Conservation (phyloP, 2,888 invertebrate species). For the Parochlus steinenii region DNA sequence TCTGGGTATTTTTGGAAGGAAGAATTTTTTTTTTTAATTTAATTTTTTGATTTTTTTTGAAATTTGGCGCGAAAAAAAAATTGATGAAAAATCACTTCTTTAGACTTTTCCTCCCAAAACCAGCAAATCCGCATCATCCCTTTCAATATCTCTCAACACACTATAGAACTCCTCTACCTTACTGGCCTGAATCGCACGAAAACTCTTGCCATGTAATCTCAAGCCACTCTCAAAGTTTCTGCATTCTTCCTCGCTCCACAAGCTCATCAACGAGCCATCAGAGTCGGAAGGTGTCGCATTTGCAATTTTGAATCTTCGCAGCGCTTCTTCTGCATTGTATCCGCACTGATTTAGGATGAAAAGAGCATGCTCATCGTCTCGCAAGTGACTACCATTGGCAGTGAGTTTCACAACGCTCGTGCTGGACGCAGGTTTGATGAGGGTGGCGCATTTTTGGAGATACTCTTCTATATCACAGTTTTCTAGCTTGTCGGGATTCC, state of each 20-base stretch:
- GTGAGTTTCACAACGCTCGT: conserved; percentile 27
- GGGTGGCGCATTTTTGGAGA: conserved; percentile 34
- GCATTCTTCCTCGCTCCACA: conserved; percentile 97
- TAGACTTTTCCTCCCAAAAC: too few relatives aligned
- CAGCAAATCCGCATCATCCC: too few relatives aligned
- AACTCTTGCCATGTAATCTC: conserved; percentile 88
- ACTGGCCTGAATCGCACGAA: conserved; percentile 81
- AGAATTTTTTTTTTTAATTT: too few relatives aligned
- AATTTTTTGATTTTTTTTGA: too few relatives aligned
- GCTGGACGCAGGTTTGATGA: neutral
- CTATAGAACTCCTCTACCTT: too few relatives aligned
- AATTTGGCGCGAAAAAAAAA: too few relatives aligned
- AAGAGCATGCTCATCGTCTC: conserved; percentile 81
- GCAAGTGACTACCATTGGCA: conserved; percentile 50
- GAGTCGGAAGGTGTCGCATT: conserved; percentile 36
- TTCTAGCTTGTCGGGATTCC: conserved; percentile 70
- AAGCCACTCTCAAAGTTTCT: conserved; percentile 92
- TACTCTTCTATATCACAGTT: conserved; percentile 65
- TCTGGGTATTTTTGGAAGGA: too few relatives aligned
- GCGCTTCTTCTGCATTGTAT: conserved; percentile 85
- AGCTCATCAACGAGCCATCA: conserved; percentile 57
- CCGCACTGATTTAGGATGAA: conserved; percentile 85
- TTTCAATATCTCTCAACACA: too few relatives aligned
- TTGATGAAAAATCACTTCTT: too few relatives aligned
- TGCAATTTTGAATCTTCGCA: conserved; percentile 61